Base-by-base conservation (phyloP, 2,797 vertebrate species). In the Cetoscarus ocellatus region DNA sequence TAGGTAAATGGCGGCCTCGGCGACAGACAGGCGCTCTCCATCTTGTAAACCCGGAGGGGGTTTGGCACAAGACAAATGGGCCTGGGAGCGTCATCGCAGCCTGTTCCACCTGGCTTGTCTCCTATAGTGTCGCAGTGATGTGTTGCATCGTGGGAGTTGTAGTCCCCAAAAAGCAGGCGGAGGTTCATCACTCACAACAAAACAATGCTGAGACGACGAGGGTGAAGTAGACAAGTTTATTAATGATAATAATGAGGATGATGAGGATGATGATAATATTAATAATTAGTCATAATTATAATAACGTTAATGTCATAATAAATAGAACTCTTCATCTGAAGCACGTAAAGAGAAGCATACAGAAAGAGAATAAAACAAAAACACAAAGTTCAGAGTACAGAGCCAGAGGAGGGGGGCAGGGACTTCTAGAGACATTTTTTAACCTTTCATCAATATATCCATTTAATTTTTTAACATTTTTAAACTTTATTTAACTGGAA, bases 331-430 rank as follows among this genome's bases (percentile, higher is more conserved):
- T 95, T 95, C 92, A 93, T 96, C 93, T 94, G 95, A 94, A 95
- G 95, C 96, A 96, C 95, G 91, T 94, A 93, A 91, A 90, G 95
- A 96, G 91, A 92, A 97, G 95, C 95, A 95, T 95, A 97, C 95
- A 94, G 95, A 95, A 95, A 95, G 95, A 94, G 90, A 91, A 93
- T 27, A 94, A 94, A 94, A 94, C 92, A 88, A 92, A 95, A 92
- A 91, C 84, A 92, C 91, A 92, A 93, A 92, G 85, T 90, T 91
- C 82, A 93, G 89, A 92, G 93, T 86, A 92, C 92, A 93, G 92
- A 91, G 88, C 81, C 85, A 88, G 90, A 90, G 89, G 88, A 86
- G 84, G 85, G 85, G 87, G 82, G 79, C 75, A 6, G 84, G 81
- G 83, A 85, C 83, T 84, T 82, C 88, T 89, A 92, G 86, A 92